These are phyloP conservation scores for Lasioglossum villosulum DNA, from an alignment of 2,888 invertebrate genomes.

Conservation along the genomic window DNA sequence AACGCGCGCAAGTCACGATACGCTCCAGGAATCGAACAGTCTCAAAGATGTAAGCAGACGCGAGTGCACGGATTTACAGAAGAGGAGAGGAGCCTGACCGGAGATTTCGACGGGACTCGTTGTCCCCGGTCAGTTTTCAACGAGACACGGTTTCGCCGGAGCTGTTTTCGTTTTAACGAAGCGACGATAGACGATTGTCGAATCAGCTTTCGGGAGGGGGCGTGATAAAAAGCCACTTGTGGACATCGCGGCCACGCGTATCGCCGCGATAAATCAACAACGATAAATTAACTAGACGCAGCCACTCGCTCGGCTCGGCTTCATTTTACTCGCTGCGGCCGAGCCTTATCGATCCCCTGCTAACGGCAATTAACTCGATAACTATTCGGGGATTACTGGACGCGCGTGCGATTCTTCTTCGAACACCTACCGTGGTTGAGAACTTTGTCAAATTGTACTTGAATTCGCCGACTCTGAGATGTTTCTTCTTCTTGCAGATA, in stretches of 20 bases:
- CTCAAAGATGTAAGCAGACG: too few species aligned
- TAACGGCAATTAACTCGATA: neutral
- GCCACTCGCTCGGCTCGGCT: neutral
- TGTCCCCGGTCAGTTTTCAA: conserved; percentile 5
- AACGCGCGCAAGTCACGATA: too few species aligned
- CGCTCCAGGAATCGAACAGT: too few species aligned
- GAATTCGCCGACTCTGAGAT: neutral
- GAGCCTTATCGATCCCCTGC: neutral
- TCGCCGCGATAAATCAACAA: neutral
- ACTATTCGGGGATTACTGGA: neutral
- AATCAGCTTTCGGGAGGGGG: neutral
- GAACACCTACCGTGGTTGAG: neutral
- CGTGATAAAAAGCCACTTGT: neutral
- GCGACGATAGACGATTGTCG: neutral
- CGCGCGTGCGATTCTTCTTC: neutral
- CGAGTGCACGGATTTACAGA: neutral
- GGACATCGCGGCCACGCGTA: neutral
- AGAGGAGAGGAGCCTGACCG: neutral
- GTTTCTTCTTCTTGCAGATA: neutral
- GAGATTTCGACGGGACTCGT: neutral
- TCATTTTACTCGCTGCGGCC: neutral
- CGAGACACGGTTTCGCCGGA: neutral
- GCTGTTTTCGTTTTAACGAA: neutral
- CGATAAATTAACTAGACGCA: neutral
- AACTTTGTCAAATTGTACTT: neutral